Conservation (phyloP, 2,888 invertebrate species). For the Limnephilus rhombicus region DNA sequence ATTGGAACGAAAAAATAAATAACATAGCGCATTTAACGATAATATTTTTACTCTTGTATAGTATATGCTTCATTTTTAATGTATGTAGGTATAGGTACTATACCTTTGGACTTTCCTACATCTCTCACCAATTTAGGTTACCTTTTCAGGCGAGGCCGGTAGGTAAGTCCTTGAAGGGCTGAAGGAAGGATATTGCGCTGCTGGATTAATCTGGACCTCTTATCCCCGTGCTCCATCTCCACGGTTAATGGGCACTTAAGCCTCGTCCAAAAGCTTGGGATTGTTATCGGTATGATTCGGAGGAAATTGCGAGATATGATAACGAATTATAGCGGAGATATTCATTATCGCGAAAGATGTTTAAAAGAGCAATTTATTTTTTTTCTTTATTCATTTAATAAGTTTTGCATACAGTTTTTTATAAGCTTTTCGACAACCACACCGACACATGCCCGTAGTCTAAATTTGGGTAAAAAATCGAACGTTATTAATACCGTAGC, state of each 20-base stretch:
- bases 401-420: no score
- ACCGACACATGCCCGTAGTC: no score
- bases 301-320: background rate
- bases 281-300: conserved; percentile 35
- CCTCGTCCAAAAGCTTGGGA: background rate
- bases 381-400: no score
- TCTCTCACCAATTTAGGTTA: background rate
- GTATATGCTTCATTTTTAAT: background rate
- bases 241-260: conserved; percentile 30
- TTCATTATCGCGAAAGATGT: background rate
- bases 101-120: background rate
- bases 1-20: no score
- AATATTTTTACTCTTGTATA: no score
- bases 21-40: no score
- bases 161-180: background rate
- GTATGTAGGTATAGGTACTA: background rate
- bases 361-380: background rate
- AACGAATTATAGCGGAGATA: background rate
- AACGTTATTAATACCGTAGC: no score
- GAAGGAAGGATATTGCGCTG: conserved; percentile 9
- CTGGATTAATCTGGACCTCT: conserved; percentile 7
- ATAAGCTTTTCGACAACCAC: no score
- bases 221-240: conserved; percentile 22
- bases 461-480: no score
- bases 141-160: background rate